phyloP scores from a whole-genome alignment of 2,888 invertebrate genomes.

The Syrphus vitripennis region DNA sequence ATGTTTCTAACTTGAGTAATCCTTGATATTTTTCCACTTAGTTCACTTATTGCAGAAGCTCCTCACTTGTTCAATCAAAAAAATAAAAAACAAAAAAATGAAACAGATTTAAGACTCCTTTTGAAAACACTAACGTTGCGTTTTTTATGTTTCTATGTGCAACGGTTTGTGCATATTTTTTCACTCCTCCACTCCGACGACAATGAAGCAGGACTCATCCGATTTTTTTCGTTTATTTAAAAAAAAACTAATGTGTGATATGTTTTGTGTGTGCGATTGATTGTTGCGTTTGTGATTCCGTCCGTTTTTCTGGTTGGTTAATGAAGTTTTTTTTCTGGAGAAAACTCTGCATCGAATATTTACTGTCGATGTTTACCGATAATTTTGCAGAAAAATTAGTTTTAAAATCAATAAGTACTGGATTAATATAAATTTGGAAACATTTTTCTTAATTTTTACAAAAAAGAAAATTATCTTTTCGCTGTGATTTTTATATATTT shows the following conservation, averaged over 20 bases:
- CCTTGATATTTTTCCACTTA: neutral
- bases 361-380: constrained; percentile 5
- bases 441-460: constrained; percentile 35
- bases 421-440: constrained; percentile 54
- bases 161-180: constrained; percentile 63
- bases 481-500: constrained; percentile 42
- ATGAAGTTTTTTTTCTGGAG: neutral
- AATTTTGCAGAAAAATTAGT: constrained; percentile 23
- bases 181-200: constrained; percentile 32
- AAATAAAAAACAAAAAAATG: neutral
- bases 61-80: constrained; percentile 1
- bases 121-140: constrained; percentile 32
- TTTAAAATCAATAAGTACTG: neutral
- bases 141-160: constrained; percentile 44
- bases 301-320: constrained; percentile 19
- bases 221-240: constrained; percentile 25
- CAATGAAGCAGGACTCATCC: constrained; percentile 47
- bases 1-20: constrained; percentile 79
- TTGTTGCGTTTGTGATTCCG: constrained; percentile 52
- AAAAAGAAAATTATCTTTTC: constrained; percentile 46
- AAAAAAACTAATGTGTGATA: constrained; percentile 26
- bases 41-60: neutral
- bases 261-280: constrained; percentile 50
- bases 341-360: constrained; percentile 1
- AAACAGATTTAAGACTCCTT: neutral